A percentile compares a stretch with the other conserved stretches of the same genome.
Evolutionary conservation across 2,113 vertebrate genomes (phyloP).

Genomic region (Girardinichthys multiradiatus): DNA sequence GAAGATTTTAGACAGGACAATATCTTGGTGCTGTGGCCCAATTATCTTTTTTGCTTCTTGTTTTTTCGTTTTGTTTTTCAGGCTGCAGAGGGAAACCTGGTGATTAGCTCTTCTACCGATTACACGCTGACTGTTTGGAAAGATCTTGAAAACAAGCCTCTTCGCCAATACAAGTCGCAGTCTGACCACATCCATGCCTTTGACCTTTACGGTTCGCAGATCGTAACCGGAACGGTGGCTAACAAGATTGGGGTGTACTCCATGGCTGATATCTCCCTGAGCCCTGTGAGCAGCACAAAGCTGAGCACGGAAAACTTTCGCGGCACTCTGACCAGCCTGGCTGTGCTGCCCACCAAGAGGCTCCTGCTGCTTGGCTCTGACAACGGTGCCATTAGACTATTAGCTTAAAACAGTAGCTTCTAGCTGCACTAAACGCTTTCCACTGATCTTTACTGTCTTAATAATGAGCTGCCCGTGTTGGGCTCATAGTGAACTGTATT

Average conservation of each 20-base stretch:
- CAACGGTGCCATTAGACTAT: conserved; percentile 89
- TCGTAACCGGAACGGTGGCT: conserved; percentile 91
- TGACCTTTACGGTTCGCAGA: conserved; percentile 90
- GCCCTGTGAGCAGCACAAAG: conserved; percentile 88
- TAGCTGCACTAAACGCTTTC: conserved; percentile 18
- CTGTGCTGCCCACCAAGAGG: conserved; percentile 92
- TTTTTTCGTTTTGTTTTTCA: conserved; percentile 64
- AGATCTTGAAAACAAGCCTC: conserved; percentile 93
- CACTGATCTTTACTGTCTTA: conserved; percentile 38
- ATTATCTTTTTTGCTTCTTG: conserved; percentile 5
- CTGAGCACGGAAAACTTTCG: conserved; percentile 98
- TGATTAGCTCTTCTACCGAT: conserved; percentile 95
- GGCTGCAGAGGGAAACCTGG: conserved; percentile 90
- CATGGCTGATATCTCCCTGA: conserved; percentile 87
- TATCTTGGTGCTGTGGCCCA: neutral
- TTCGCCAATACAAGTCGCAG: conserved; percentile 90
- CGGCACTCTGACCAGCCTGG: conserved; percentile 93
- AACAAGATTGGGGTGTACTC: conserved; percentile 97
- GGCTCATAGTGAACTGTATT: conserved; percentile 10
- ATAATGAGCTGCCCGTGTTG: conserved; percentile 27
- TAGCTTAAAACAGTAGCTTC: conserved; percentile 80
- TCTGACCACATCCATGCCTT: conserved; percentile 94
- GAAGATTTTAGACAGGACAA: neutral
- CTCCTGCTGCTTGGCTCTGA: conserved; percentile 95
- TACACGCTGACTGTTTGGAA: conserved; percentile 95